A percentile compares a stretch with the other conserved stretches of the same genome.
These are phyloP conservation scores for Lepeophtheirus salmonis DNA, from an alignment of 1,140 invertebrate genomes.

Conservation along the genomic window DNA sequence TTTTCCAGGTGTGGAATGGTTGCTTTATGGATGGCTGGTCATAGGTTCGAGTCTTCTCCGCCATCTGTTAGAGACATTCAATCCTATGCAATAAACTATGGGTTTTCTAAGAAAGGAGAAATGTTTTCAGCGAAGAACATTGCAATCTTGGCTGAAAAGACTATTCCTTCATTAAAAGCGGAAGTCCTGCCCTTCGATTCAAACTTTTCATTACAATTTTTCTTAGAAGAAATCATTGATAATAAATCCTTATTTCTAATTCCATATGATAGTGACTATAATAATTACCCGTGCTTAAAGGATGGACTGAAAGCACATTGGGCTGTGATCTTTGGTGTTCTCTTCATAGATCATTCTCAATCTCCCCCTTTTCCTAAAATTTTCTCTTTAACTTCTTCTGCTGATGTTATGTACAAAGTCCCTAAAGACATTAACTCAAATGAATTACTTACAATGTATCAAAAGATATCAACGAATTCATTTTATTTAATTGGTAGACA, in stretches of 20 bases:
- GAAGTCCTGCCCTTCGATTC: not conserved
- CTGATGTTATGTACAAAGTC: not conserved
- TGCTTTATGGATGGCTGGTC: not conserved
- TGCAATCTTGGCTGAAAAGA: not conserved
- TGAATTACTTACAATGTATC: not conserved
- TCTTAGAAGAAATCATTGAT: not conserved
- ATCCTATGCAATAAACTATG: not conserved
- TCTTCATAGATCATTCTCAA: not conserved
- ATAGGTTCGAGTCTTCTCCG: not conserved
- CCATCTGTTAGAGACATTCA: not conserved
- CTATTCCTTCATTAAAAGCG: not conserved
- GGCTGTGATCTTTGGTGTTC: not conserved
- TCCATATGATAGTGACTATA: not conserved
- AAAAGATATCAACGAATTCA: not conserved
- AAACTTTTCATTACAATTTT: not conserved
- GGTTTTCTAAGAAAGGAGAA: not conserved
- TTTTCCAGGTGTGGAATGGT: not conserved
- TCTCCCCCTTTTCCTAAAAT: not conserved
- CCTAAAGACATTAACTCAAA: not conserved
- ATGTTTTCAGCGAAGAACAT: not conserved
- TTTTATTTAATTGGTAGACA: not conserved
- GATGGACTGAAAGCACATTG: not conserved
- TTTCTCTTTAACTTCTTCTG: not conserved
- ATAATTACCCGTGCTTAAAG: not conserved
- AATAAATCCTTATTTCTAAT: not conserved